Evolutionary conservation across 2,888 invertebrate genomes (phyloP).

Genomic region (Cetonia aurata): DNA sequence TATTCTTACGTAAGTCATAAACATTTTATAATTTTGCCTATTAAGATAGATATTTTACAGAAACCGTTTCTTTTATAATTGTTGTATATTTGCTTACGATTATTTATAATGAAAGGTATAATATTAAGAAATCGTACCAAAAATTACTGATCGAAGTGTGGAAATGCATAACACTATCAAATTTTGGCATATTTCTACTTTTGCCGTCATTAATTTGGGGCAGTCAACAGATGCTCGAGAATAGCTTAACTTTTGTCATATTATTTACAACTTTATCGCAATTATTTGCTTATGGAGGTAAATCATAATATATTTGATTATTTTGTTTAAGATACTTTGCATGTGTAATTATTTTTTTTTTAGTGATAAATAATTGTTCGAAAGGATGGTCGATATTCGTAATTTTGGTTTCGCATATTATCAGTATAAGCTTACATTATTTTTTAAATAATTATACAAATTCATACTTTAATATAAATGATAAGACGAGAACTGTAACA

Average conservation of each 20-base stretch:
- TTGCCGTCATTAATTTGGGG: slow-evolving; percentile 78
- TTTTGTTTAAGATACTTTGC: not conserved
- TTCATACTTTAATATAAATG: slow-evolving; percentile 16
- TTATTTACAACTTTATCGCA: slow-evolving; percentile 76
- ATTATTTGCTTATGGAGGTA: slow-evolving; percentile 76
- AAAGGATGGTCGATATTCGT: slow-evolving; percentile 63
- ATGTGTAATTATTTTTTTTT: slow-evolving; percentile 52
- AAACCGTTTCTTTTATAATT: slow-evolving; percentile 39
- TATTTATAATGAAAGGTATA: slow-evolving; percentile 32
- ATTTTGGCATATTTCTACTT: slow-evolving; percentile 72
- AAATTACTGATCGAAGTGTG: slow-evolving; percentile 62
- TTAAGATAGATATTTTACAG: slow-evolving; percentile 30
- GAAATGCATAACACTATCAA: slow-evolving; percentile 73
- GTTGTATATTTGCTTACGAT: slow-evolving; percentile 41
- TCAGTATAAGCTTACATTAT: slow-evolving; percentile 42
- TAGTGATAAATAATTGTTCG: slow-evolving; percentile 72
- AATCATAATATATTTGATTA: slow-evolving; percentile 28
- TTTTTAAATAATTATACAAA: slow-evolving; percentile 16
- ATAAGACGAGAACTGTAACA: slow-evolving; percentile 4
- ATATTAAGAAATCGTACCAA: slow-evolving; percentile 42
- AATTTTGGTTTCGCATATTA: slow-evolving; percentile 54
- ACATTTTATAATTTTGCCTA: not conserved
- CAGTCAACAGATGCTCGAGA: slow-evolving; percentile 58
- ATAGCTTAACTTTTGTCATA: slow-evolving; percentile 73
- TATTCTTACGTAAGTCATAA: slow-evolving; percentile 40